Percentiles rank a stretch among this genome's conserved stretches.
These are phyloP conservation scores for Brachypteracias leptosomus DNA, from an alignment of 2,113 vertebrate species.

Conservation along the genomic window DNA sequence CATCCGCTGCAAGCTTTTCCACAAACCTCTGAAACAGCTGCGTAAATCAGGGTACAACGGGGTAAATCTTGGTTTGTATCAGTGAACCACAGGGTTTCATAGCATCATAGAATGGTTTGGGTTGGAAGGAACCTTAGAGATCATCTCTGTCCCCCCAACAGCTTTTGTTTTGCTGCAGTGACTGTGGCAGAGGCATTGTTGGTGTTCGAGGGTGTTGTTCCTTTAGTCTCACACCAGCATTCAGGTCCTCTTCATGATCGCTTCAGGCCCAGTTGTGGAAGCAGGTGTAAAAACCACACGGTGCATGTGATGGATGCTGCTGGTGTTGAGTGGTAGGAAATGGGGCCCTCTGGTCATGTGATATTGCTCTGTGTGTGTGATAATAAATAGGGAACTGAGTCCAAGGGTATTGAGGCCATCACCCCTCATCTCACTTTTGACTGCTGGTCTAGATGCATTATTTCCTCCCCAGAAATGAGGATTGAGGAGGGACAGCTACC, in stretches of 20 bases:
- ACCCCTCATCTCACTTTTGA: not conserved
- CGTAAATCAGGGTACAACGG: not conserved
- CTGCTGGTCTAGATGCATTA: not conserved
- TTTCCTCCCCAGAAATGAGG: not conserved
- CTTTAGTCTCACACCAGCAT: not conserved
- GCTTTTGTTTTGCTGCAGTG: not conserved
- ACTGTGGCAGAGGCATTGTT: rapidly evolving
- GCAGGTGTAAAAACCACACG: not conserved
- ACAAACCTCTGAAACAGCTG: not conserved
- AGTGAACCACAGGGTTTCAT: not conserved
- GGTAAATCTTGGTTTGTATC: not conserved
- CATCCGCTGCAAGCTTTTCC: not conserved
- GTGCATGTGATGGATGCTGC: not conserved
- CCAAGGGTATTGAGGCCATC: not conserved
- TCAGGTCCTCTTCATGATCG: not conserved
- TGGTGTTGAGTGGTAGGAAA: not conserved
- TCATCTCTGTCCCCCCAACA: not conserved
- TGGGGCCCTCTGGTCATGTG: not conserved
- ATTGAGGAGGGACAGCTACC: not conserved
- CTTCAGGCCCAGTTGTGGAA: rapidly evolving
- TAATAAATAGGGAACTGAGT: not conserved
- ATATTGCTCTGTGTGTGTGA: not conserved
- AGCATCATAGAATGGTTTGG: no score
- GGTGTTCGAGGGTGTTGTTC: not conserved
- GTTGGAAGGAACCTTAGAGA: no score